Conservation (phyloP, 1,140 invertebrate genomes). For the Episyrphus balteatus region DNA sequence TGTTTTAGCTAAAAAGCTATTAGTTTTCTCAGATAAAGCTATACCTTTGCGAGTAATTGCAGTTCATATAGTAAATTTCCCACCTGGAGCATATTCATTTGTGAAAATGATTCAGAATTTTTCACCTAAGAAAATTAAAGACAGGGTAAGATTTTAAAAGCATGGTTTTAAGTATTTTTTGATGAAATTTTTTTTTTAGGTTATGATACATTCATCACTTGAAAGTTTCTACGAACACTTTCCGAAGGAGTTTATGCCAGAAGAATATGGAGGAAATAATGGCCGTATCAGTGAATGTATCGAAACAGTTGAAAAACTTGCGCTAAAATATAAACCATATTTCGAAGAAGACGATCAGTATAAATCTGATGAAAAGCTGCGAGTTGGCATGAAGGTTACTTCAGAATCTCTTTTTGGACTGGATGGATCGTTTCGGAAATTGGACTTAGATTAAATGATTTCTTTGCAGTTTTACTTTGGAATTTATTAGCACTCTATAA, state of each 20-base stretch:
- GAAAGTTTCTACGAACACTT: conserved; percentile 39
- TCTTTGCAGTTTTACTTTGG: too few species aligned
- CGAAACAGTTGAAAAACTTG: conserved; percentile 41
- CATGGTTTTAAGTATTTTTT: background rate
- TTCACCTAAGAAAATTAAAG: conserved; percentile 30
- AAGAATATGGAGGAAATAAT: conserved; percentile 45
- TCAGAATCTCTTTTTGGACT: conserved; percentile 42
- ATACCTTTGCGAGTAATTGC: conserved; percentile 42
- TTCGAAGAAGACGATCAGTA: conserved; percentile 42
- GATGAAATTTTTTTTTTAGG: conserved; percentile 9
- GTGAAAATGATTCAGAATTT: conserved; percentile 19
- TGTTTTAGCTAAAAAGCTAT: conserved; percentile 39
- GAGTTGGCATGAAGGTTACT: conserved; percentile 39
- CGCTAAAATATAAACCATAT: conserved; percentile 36
- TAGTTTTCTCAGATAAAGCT: conserved; percentile 38
- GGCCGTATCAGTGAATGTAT: conserved; percentile 36
- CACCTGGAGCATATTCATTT: conserved; percentile 32
- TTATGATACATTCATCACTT: conserved; percentile 26
- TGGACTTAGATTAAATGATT: conserved; percentile 22
- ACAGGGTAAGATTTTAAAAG: conserved; percentile 18
- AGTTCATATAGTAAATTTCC: conserved; percentile 42
- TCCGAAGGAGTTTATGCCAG: conserved; percentile 41
- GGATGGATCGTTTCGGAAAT: conserved; percentile 45
- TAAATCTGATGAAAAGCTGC: conserved; percentile 42
- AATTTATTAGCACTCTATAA: too few species aligned